These are phyloP conservation scores for Trachelus iudaicus DNA, from an alignment of 2,888 invertebrate species.

Conservation along the genomic window DNA sequence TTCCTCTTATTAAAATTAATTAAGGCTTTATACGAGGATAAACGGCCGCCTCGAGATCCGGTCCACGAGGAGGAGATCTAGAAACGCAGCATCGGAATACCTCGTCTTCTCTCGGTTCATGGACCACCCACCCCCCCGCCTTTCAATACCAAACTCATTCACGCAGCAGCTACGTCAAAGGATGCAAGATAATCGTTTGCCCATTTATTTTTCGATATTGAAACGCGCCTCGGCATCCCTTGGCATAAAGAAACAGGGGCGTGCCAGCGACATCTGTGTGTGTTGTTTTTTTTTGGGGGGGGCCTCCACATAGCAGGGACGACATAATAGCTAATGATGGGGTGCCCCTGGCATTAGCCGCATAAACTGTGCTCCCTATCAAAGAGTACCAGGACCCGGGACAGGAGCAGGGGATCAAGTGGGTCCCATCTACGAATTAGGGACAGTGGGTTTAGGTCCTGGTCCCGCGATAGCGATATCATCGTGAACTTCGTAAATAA, in stretches of 20 bases:
- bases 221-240: not conserved
- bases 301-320: slow-evolving; percentile 36
- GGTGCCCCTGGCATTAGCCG: slow-evolving; percentile 25
- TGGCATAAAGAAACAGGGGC: slow-evolving; percentile 51
- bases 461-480: not conserved
- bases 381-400: too few species aligned
- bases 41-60: too few species aligned
- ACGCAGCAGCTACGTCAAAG: not conserved
- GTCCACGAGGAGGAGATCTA: too few species aligned
- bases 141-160: not conserved
- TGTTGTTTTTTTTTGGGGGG: slow-evolving; percentile 43
- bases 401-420: too few species aligned
- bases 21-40: too few species aligned
- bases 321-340: slow-evolving; percentile 61
- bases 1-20: too few species aligned
- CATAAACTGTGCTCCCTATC: too few species aligned
- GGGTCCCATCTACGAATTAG: too few species aligned
- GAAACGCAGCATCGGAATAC: not conserved
- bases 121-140: too few species aligned
- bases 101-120: not conserved
- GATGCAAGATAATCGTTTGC: not conserved
- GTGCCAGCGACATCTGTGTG: slow-evolving; percentile 54
- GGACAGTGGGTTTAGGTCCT: too few species aligned
- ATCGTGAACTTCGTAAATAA: slow-evolving; percentile 13
- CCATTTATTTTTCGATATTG: slow-evolving; percentile 9